Evolutionary conservation across 1,140 invertebrate genomes (phyloP).

Genomic region (Ostrea edulis): DNA sequence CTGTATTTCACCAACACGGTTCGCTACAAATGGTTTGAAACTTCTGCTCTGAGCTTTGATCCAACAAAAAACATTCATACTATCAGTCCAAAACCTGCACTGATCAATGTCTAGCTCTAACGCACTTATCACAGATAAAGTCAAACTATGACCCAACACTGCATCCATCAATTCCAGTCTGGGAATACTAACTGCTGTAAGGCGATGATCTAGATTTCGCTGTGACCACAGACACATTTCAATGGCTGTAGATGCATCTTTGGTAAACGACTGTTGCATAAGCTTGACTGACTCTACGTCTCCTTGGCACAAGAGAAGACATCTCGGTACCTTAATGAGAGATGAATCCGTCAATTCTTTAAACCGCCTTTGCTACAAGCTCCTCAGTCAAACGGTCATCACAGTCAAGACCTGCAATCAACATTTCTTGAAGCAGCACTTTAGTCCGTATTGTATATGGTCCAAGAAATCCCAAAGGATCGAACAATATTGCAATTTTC

Average conservation of each 20-base stretch:
- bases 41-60: too few species aligned
- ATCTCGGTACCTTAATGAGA: not conserved
- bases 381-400: slow-evolving; percentile 39
- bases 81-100: too few species aligned
- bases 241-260: slow-evolving; percentile 36
- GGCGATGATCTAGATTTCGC: slow-evolving; percentile 40
- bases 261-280: slow-evolving; percentile 40
- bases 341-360: slow-evolving; percentile 39
- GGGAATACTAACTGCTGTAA: slow-evolving; percentile 43
- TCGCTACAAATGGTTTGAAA: too few species aligned
- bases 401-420: slow-evolving; percentile 47
- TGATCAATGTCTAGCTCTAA: too few species aligned
- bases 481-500: slow-evolving; percentile 49
- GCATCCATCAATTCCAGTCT: slow-evolving; percentile 41
- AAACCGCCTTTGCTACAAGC: slow-evolving; percentile 33
- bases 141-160: too few species aligned
- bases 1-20: not conserved
- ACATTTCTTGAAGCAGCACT: slow-evolving; percentile 53
- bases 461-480: slow-evolving; percentile 53
- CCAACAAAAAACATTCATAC: too few species aligned
- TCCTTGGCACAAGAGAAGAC: not conserved
- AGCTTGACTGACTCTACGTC: slow-evolving; percentile 3
- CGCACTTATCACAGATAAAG: too few species aligned
- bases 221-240: not conserved
- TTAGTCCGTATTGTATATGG: slow-evolving; percentile 50